Base-by-base conservation (phyloP, 2,888 invertebrate genomes). In the Scelioninae gen. 1 region DNA sequence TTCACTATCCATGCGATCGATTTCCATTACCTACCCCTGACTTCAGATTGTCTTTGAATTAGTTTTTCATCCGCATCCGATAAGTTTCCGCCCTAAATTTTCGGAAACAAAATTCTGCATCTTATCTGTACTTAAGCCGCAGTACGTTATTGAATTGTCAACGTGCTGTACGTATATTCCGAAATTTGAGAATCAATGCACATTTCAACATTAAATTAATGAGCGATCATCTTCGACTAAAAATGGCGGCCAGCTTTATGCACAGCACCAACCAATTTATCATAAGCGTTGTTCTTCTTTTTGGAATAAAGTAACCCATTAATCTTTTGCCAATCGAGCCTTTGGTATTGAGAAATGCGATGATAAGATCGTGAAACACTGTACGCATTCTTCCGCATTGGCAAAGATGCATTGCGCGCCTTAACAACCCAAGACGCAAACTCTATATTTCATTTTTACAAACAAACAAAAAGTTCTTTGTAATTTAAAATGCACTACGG, bases 251-350 rank as follows among this genome's bases (percentile, higher is more conserved):
- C 0, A n/a, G 60, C 62, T 72, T 66, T 60, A 68, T 68, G 62
- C 66, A 15, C 55, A 53, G 43, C 47, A 74, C 68, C 80, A 62
- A 60, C 62, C 68, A 69, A 80, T 80, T 75, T 80, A 80, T 80
- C 68, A 80, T 75, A 69, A 47, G 68, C 68, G 43, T 75, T 80
- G 74, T 55, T 63, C 68, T 47, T 75, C 80, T 62, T 62, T n/a
- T 23, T 23, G 47, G 80, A 68, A 80, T 69, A 62, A 38, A 34
- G 62, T 47, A 45, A 16, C 45, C 74, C 74, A 80, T 80, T 80
- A 74, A 80, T 80, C 75, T 80, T 80, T 56, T 63, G 49, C 63
- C 68, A 75, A 80, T 80, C 75, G 75, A 81, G 75, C 63, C 55
- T 53, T 71, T 75, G 69, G 75, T 81, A 81, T 81, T 75, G 71